phyloP scores from a whole-genome alignment of 2,888 invertebrate genomes.

The Agonum fuliginosum region DNA sequence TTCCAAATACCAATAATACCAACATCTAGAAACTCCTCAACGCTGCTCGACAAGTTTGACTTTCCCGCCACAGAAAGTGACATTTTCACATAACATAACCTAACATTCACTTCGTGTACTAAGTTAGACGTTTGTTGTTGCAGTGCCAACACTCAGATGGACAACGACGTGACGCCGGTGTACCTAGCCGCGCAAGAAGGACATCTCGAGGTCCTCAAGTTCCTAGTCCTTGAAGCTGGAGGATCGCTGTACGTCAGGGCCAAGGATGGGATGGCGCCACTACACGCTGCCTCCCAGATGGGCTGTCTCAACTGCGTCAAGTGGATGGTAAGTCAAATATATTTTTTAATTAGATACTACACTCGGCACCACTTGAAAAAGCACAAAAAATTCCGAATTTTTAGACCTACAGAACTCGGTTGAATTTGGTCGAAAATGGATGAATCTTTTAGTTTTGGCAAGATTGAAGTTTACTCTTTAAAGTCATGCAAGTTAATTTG shows the following conservation, averaged over 20 bases:
- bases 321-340: conserved; percentile 84
- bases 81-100: conserved; percentile 22
- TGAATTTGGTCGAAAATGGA: too few relatives aligned
- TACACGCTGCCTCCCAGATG: conserved; percentile 93
- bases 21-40: background rate
- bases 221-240: conserved; percentile 88
- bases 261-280: conserved; percentile 92
- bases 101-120: background rate
- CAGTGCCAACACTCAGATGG: conserved; percentile 94
- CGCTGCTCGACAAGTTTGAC: conserved; percentile 7
- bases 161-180: conserved; percentile 92
- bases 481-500: too few relatives aligned
- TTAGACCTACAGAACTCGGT: too few relatives aligned
- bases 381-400: too few relatives aligned
- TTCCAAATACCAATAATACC: background rate
- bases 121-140: conserved; percentile 60
- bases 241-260: conserved; percentile 89
- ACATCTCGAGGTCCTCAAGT: conserved; percentile 89
- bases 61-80: conserved; percentile 41
- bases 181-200: conserved; percentile 93
- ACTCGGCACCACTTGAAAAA: too few relatives aligned
- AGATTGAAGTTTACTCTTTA: too few relatives aligned
- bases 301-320: conserved; percentile 90
- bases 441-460: too few relatives aligned
- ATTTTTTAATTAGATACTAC: too few relatives aligned